phyloP scores from a whole-genome alignment of 1,140 invertebrate genomes.

The Wasmannia auropunctata region DNA sequence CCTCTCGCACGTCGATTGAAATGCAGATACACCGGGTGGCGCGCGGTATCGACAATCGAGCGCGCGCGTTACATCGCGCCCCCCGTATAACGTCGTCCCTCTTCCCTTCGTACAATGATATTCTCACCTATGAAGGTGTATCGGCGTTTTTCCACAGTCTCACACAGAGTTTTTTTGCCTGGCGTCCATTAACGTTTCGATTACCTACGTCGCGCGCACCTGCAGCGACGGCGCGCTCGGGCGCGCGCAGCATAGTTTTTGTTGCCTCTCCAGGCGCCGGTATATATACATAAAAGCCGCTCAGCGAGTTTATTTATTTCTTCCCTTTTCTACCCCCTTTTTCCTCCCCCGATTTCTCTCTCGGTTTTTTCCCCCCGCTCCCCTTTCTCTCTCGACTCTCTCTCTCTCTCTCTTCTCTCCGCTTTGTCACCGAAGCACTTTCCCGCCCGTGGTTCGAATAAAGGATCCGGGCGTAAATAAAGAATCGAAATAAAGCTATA shows the following conservation, averaged over 20 bases:
- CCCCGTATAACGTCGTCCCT: no score
- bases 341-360: constrained; percentile 39
- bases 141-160: constrained; percentile 31
- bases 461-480: constrained; percentile 29
- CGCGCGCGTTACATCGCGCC: background rate
- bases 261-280: constrained; percentile 11
- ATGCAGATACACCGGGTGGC: background rate
- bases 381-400: background rate
- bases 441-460: constrained; percentile 22
- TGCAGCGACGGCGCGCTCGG: constrained; percentile 36
- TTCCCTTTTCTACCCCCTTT: background rate
- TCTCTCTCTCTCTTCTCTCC: background rate
- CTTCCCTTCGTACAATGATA: constrained; percentile 15
- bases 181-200: constrained; percentile 75
- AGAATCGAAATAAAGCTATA: constrained; percentile 50
- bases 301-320: constrained; percentile 43
- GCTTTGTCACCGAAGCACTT: constrained; percentile 36
- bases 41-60: constrained; percentile 38
- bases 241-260: constrained; percentile 31
- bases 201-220: constrained; percentile 73
- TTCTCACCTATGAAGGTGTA: constrained; percentile 38
- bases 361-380: background rate
- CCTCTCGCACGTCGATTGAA: constrained; percentile 53
- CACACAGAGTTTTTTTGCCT: constrained; percentile 42
- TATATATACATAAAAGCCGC: constrained; percentile 32